A percentile compares a stretch with the other conserved stretches of the same genome.
Evolutionary conservation across 2,797 vertebrate species (phyloP).

Genomic region (Neopelma chrysocephalum): DNA sequence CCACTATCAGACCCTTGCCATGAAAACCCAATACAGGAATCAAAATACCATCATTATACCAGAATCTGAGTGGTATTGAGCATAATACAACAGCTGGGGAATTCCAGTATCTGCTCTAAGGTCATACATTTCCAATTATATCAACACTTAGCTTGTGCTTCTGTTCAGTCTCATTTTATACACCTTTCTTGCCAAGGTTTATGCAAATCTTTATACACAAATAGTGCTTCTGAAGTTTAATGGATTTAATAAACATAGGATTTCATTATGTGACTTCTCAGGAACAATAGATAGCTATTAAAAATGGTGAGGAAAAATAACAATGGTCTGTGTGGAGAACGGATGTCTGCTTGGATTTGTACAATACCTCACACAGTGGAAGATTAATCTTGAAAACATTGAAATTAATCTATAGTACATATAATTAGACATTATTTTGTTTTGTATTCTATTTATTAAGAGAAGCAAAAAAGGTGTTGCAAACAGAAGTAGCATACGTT

Average conservation of each 20-base stretch:
- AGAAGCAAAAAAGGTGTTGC: neutral
- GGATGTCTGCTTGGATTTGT: neutral
- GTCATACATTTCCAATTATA: neutral
- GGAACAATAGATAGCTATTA: neutral
- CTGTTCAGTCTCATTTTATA: neutral
- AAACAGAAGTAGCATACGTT: neutral
- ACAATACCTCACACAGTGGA: neutral
- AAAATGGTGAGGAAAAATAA: neutral
- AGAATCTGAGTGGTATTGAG: neutral
- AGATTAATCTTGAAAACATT: neutral
- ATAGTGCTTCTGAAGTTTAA: neutral
- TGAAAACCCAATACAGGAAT: neutral
- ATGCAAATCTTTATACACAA: neutral
- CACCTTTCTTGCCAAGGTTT: neutral
- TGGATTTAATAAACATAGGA: neutral
- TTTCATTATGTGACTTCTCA: neutral
- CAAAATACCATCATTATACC: neutral
- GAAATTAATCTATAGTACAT: neutral
- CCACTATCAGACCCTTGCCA: neutral
- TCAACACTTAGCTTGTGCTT: neutral
- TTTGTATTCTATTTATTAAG: neutral
- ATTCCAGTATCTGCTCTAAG: neutral
- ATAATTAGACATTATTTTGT: neutral
- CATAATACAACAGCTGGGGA: neutral
- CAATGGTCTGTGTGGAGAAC: neutral